Base-by-base conservation (phyloP, 1,140 invertebrate genomes). In the Pogonognathellus flavescens region DNA sequence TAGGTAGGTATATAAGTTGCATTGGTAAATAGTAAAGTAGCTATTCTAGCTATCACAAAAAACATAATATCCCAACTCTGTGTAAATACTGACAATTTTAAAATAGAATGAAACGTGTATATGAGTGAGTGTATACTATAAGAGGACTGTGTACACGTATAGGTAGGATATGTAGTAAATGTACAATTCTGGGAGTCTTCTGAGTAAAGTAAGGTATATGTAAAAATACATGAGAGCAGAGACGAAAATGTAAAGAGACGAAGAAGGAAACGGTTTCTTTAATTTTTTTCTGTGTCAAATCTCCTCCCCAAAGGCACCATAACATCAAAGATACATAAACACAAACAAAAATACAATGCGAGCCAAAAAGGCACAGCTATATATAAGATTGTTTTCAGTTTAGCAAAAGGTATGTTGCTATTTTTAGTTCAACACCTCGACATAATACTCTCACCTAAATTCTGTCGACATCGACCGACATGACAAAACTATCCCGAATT, bases 341-440 rank as follows among this genome's bases (percentile, higher is more conserved):
- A 20, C 62, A 66, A 25, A 66, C 20, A 66, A 22, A 66, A 10
- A 55, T 11, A 31, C 53, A 11, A 55, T 11, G 53, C 53, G 2
- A 25, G 62, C 22, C 62, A 66, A 66, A 25, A 20, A 14, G 53
- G 53, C 53, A 7, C 13, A 16, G 53, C 53, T 16, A 22, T 18
- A 62, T 22, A 22, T 62, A 22, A 11, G 60, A 62, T 18, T 25
- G 22, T 25, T 13, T 11, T 66, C 7, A 25, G 62, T 31, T 66
- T 66, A 66, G 62, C 62, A 66, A n/a, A n/a, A 25, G 22, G 25
- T 14, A 66, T 66, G n/a, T 25, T 14, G 25, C 62, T 66, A 66
- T 66, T 66, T 66, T 66, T 66, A 66, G 62, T 66, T 25, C 62
- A 66, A 66, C 62, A 66, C 62, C 62, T 66, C 62, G 22, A 25